Conservation (phyloP, 2,888 invertebrate species). For the Lochmaea capreae region DNA sequence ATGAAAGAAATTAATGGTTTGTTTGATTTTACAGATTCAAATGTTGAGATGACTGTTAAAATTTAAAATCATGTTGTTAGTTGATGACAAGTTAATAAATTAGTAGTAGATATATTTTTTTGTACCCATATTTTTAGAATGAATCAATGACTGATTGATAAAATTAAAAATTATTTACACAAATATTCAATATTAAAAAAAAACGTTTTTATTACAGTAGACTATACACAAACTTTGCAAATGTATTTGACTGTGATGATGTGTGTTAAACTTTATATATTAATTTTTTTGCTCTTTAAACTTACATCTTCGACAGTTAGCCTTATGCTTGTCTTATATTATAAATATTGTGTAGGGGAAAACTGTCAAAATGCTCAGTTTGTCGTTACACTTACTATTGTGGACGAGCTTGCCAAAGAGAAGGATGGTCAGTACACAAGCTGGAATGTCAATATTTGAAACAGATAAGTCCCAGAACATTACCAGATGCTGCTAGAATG, state of each 20-base stretch:
- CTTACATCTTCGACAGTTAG: no score
- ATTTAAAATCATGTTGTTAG: neutral
- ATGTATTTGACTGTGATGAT: neutral
- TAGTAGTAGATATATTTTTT: conserved; percentile 2
- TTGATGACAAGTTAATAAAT: neutral
- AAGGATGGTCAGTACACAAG: conserved; percentile 86
- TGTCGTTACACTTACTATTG: conserved; percentile 90
- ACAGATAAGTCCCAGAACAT: conserved; percentile 75
- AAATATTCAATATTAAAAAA: no score
- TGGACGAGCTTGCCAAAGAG: conserved; percentile 81
- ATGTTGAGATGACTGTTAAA: neutral
- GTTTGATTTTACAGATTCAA: neutral
- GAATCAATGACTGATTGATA: neutral
- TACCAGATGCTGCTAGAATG: conserved; percentile 87
- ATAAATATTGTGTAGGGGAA: conserved; percentile 68
- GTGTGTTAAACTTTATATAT: neutral
- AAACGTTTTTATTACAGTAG: neutral
- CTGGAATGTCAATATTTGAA: conserved; percentile 84
- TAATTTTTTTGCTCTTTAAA: no score
- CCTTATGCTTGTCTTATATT: neutral
- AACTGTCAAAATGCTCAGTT: conserved; percentile 83
- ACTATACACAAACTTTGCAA: neutral
- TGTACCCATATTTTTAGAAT: neutral
- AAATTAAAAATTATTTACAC: neutral
- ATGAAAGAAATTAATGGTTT: conserved; percentile 5